Conservation (phyloP, 2,113 vertebrate species). For the Setophaga coronata region DNA sequence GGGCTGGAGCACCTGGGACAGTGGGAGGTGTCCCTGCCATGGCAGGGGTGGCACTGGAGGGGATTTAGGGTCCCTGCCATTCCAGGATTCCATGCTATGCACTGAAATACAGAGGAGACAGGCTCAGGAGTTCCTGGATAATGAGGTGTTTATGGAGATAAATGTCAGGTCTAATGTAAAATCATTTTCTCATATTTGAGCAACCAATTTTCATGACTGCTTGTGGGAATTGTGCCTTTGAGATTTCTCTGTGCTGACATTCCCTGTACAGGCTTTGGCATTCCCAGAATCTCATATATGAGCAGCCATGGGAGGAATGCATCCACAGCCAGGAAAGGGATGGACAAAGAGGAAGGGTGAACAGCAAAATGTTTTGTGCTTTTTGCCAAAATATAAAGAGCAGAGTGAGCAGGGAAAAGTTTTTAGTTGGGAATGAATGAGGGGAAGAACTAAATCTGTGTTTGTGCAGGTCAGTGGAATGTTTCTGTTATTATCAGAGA, state of each 20-base stretch:
- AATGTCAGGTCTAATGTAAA: not conserved
- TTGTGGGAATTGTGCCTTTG: not conserved
- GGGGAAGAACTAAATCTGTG: accelerated
- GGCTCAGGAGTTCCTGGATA: not conserved
- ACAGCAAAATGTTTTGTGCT: not conserved
- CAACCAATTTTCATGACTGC: not conserved
- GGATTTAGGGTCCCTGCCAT: not conserved
- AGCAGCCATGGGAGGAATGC: not conserved
- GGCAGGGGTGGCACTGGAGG: not conserved
- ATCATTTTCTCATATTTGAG: not conserved
- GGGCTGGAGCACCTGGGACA: not conserved
- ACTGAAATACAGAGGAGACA: not conserved
- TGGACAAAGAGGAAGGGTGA: not conserved
- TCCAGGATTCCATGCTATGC: not conserved
- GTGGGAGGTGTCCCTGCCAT: not conserved
- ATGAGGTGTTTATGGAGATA: not conserved
- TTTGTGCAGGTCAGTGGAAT: not conserved
- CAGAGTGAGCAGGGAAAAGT: not conserved
- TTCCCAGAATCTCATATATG: not conserved
- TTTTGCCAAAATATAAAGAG: not conserved
- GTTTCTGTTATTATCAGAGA: not conserved
- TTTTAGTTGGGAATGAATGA: not conserved
- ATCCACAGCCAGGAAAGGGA: not conserved
- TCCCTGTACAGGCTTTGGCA: not conserved
- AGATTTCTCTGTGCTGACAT: not conserved